phyloP scores from a whole-genome alignment of 2,113 vertebrate genomes.

The Bos javanicus region DNA sequence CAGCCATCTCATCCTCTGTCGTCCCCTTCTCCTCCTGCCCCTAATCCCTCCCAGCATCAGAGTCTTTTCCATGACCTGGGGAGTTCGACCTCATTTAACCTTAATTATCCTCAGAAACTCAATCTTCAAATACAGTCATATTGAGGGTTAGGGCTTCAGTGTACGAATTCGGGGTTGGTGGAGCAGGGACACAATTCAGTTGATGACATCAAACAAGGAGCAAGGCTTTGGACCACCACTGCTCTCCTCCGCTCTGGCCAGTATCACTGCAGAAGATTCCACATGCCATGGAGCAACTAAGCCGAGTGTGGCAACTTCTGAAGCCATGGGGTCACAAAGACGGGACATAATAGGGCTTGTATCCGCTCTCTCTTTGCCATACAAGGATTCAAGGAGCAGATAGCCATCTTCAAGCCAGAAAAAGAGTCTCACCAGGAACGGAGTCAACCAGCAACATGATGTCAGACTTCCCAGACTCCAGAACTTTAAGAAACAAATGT shows the following conservation, averaged over 20 bases:
- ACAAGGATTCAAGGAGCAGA: neutral
- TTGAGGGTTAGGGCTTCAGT: neutral
- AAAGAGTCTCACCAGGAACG: neutral
- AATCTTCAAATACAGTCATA: neutral
- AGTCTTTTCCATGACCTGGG: too few relatives aligned
- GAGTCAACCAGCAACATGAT: neutral
- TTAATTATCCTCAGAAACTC: neutral
- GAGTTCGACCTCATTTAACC: neutral
- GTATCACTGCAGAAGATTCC: neutral
- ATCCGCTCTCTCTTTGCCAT: neutral
- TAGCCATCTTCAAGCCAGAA: neutral
- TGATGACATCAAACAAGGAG: neutral
- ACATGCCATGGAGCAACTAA: neutral
- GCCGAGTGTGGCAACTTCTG: neutral
- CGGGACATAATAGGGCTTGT: neutral
- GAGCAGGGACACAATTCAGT: accelerated
- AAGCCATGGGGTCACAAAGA: neutral
- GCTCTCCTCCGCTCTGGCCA: neutral
- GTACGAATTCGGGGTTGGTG: accelerated
- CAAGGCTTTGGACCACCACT: neutral
- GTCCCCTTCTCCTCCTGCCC: too few relatives aligned
- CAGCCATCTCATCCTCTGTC: too few relatives aligned
- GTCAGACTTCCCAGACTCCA: neutral
- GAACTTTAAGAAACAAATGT: neutral
- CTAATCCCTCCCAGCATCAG: too few relatives aligned